Conservation (phyloP, 2,888 invertebrate species). For the Phaedon cochleariae region DNA sequence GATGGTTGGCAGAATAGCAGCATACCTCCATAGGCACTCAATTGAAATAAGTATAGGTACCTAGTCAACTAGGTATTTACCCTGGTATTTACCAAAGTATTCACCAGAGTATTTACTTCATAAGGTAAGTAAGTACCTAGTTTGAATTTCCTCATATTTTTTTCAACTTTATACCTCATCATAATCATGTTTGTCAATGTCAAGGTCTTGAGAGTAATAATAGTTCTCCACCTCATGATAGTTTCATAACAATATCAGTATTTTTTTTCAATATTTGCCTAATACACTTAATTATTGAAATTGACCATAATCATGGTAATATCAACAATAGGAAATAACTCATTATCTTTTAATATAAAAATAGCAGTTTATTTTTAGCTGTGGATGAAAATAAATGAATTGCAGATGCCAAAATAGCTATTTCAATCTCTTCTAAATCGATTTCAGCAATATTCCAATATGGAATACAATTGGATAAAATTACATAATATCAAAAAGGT, state of each 20-base stretch:
- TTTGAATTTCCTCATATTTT: too few species aligned
- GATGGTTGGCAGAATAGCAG: too few species aligned
- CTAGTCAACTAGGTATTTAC: too few species aligned
- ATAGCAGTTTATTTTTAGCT: slow-evolving; percentile 17
- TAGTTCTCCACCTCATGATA: too few species aligned
- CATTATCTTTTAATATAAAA: neutral
- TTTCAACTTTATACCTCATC: too few species aligned
- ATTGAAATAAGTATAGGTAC: too few species aligned
- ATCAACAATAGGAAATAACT: slow-evolving; percentile 10
- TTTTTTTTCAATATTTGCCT: neutral
- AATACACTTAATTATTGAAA: neutral
- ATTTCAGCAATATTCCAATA: neutral
- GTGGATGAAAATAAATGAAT: slow-evolving; percentile 3
- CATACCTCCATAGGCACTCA: too few species aligned
- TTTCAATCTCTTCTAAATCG: neutral
- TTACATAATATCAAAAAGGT: neutral
- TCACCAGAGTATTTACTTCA: too few species aligned
- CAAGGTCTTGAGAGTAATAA: too few species aligned
- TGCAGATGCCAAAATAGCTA: slow-evolving; percentile 25
- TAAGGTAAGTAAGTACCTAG: too few species aligned
- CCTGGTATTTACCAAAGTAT: too few species aligned
- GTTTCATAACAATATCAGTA: neutral
- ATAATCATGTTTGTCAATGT: too few species aligned
- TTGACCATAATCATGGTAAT: neutral
- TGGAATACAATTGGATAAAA: neutral